Base-by-base conservation (phyloP, 2,888 invertebrate species). In the Drosophila parthenogenetica region DNA sequence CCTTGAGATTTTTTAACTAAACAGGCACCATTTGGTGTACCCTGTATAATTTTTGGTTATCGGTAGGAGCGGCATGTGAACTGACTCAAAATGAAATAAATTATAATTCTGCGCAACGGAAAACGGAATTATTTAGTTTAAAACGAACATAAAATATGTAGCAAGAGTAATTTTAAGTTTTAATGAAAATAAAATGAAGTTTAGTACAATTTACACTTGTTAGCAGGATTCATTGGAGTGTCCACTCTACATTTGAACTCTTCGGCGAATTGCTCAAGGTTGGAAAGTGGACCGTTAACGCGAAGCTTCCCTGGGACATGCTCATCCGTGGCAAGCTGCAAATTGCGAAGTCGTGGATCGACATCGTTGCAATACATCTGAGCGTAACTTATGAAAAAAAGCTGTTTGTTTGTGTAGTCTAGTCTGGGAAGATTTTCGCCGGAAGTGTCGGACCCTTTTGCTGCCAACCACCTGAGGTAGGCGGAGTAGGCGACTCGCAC, bases 371-470 rank as follows among this genome's bases (percentile, higher is more conserved):
- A 91, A 86, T 90, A 92, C 25, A 86, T 57, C 60, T 91, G 91
- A 0, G 90, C 91, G 25, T 81, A 91, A 59, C 89, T 87, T 3
- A 92, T 89, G 53, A 92, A 91, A 57, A 92, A 92, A 32, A 91
- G 51, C 51, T 91, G 92, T 25, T 81, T 85, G 43, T 77, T 83
- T 16, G 87, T 86, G 49, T 87, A 92, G n/a, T 85, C 75, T 3
- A 91, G 61, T 0, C 73, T 64, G 3, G 91, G 87, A 32, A 91
- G 61, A 5, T 66, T 76, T 63, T 91, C 91, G 19, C 64, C 68
- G 16, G n/a, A 39, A 55, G 87, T 42, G 0, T 55, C 73, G 0
- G 69, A 71, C 3, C 79, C 62, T 19, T 59, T 57, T 0, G 25
- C 10, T 3, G 84, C 58, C 40, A 81, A 74, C 91, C 91, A 90